Conservation (phyloP, 2,113 vertebrate species). For the Numida meleagris region DNA sequence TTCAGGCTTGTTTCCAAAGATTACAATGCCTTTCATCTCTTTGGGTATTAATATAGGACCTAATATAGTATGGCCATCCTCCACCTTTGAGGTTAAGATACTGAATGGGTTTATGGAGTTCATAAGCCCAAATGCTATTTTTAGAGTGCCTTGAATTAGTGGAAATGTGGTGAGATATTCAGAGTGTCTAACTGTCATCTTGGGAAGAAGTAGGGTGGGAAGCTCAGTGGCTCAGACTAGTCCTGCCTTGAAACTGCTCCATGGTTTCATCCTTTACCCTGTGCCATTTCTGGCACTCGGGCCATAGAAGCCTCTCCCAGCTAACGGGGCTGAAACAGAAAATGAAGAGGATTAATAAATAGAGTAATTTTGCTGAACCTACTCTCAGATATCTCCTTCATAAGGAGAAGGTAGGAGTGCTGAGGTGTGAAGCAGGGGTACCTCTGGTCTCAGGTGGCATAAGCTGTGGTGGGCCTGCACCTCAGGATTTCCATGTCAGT, state of each 20-base stretch:
- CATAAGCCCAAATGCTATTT: background rate
- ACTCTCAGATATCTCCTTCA: background rate
- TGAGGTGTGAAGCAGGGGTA: background rate
- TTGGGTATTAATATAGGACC: background rate
- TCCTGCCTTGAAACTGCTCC: background rate
- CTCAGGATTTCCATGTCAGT: background rate
- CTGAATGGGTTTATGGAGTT: background rate
- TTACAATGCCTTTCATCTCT: background rate
- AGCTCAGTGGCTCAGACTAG: background rate
- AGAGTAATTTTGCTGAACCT: background rate
- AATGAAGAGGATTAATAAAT: background rate
- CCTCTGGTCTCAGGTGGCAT: background rate
- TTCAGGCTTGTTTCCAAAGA: background rate
- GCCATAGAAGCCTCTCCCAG: accelerated
- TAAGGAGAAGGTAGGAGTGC: background rate
- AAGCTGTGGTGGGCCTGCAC: background rate
- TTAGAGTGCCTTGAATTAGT: background rate
- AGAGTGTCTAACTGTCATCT: background rate
- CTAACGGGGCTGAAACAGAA: background rate
- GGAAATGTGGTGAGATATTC: background rate
- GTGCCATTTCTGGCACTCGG: background rate
- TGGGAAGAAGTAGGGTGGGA: background rate
- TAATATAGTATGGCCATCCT: background rate
- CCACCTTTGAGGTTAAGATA: background rate
- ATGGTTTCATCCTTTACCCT: background rate